A percentile compares a stretch with the other conserved stretches of the same genome.
Conservation (phyloP, 2,888 invertebrate species). For the Monochamus alternatus region DNA sequence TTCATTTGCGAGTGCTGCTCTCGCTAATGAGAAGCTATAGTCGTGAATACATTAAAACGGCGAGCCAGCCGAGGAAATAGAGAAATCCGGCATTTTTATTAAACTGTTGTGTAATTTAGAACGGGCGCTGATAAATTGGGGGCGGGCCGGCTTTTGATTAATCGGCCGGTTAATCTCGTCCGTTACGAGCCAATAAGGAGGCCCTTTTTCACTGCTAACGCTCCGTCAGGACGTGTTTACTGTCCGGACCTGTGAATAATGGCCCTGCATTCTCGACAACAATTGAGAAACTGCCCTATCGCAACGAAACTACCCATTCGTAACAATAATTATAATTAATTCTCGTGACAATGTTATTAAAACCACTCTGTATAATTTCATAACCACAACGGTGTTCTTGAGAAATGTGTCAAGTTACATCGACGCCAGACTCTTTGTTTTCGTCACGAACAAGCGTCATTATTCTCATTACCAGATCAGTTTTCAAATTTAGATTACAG, state of each 20-base stretch:
- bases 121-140: conserved; percentile 13
- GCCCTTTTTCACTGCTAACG: conserved; percentile 6
- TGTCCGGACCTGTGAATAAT: background rate
- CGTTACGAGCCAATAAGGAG: background rate
- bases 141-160: background rate
- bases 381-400: background rate
- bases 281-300: too few species aligned
- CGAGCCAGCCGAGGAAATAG: conserved; percentile 8
- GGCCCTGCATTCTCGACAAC: background rate
- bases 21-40: conserved; percentile 29
- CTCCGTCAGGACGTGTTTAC: background rate
- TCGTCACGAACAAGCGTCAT: conserved; percentile 5
- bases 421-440: background rate
- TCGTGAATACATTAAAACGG: conserved; percentile 31
- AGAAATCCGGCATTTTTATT: conserved; percentile 29
- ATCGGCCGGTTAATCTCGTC: background rate
- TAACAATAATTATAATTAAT: too few species aligned
- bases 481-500: background rate
- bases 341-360: too few species aligned
- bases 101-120: conserved; percentile 27
- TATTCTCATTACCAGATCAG: background rate
- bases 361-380: background rate
- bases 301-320: too few species aligned
- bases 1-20: conserved; percentile 26
- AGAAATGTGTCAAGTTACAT: conserved; percentile 1